Percentiles rank a stretch among this genome's conserved stretches.
phyloP scores from a whole-genome alignment of 2,113 vertebrate species.

The Myotis brandtii region DNA sequence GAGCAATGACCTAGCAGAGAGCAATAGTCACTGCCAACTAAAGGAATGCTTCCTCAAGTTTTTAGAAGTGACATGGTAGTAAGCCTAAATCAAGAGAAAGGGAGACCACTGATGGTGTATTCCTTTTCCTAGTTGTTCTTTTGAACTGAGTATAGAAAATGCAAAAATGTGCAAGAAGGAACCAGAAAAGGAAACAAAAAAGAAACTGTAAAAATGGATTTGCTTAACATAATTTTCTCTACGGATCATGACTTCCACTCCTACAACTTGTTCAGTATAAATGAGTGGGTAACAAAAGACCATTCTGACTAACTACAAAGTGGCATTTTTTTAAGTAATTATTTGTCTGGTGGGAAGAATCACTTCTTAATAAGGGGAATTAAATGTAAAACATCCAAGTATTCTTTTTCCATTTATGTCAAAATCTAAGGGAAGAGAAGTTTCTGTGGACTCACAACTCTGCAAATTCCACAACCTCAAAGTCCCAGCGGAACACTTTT shows the following conservation, averaged over 20 bases:
- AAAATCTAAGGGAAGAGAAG: background rate
- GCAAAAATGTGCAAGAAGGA: background rate
- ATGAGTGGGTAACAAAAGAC: background rate
- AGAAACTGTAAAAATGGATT: background rate
- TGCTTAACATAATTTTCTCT: background rate
- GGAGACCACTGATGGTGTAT: background rate
- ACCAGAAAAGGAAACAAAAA: slow-evolving; percentile 13
- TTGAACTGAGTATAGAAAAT: background rate
- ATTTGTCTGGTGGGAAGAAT: background rate
- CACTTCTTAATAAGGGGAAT: background rate
- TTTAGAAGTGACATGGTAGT: background rate
- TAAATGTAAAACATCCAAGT: slow-evolving; percentile 11
- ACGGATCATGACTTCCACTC: background rate
- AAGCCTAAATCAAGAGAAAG: background rate
- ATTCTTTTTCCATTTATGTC: background rate
- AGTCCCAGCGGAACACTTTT: background rate
- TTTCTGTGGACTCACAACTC: background rate
- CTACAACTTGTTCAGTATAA: background rate
- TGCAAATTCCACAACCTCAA: background rate
- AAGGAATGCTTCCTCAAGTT: background rate
- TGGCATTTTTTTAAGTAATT: background rate
- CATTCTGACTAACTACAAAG: background rate
- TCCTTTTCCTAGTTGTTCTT: background rate
- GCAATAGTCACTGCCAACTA: background rate
- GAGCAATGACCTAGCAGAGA: background rate